Evolutionary conservation across 2,797 vertebrate genomes (phyloP).

Genomic region (Tachyglossus aculeatus): DNA sequence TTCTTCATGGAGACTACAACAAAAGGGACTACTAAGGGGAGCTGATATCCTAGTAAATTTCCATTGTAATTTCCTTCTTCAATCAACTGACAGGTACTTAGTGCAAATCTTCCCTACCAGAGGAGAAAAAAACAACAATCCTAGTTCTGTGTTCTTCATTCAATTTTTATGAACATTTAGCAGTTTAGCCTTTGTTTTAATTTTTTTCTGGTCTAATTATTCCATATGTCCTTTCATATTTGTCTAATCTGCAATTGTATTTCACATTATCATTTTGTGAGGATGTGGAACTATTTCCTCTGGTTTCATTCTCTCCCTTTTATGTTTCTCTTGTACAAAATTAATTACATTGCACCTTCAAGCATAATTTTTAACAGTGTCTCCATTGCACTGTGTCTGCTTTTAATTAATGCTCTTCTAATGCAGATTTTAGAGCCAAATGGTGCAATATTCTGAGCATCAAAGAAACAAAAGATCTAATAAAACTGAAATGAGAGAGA

Average conservation of each 20-base stretch:
- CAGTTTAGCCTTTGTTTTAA: conserved; percentile 56
- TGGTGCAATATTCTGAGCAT: conserved; percentile 70
- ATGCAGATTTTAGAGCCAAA: conserved; percentile 78
- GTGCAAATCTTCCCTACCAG: accelerated
- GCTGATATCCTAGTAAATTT: background rate
- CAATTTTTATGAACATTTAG: conserved; percentile 50
- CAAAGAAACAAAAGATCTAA: conserved; percentile 77
- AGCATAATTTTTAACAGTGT: conserved; percentile 74
- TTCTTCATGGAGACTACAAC: accelerated
- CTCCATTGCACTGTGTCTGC: conserved; percentile 67
- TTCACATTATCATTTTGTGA: conserved; percentile 71
- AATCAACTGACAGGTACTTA: background rate
- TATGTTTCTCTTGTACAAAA: conserved; percentile 77
- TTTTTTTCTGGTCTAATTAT: conserved; percentile 60
- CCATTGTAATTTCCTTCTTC: background rate
- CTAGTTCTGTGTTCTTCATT: background rate
- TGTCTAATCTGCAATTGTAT: conserved; percentile 66
- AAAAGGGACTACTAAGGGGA: background rate
- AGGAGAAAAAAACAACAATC: background rate
- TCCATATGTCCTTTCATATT: conserved; percentile 62
- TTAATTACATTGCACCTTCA: conserved; percentile 81
- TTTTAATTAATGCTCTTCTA: conserved; percentile 79
- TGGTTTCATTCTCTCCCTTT: conserved; percentile 65
- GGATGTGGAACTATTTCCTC: conserved; percentile 65
- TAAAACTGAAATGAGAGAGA: conserved; percentile 62